These are phyloP conservation scores for Oeneis ivallda DNA, from an alignment of 2,888 invertebrate genomes.

Conservation along the genomic window DNA sequence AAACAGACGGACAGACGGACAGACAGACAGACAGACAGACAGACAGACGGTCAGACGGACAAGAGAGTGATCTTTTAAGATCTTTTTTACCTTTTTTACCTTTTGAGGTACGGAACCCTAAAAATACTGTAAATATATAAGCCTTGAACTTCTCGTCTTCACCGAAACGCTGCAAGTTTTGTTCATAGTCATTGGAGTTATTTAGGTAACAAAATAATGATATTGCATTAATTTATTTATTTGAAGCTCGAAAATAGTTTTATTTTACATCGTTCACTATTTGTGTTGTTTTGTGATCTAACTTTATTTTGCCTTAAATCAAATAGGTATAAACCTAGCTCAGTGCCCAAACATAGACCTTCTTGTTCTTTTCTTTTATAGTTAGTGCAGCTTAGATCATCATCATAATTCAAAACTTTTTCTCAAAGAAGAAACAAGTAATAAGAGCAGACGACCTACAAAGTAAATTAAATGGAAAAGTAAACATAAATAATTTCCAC, in stretches of 20 bases:
- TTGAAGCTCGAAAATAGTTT: background rate
- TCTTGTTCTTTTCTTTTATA: background rate
- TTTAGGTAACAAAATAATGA: slow-evolving; percentile 33
- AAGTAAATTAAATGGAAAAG: background rate
- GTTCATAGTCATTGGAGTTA: slow-evolving; percentile 41
- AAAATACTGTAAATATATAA: slow-evolving; percentile 2
- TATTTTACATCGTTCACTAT: background rate
- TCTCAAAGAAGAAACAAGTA: too few species aligned
- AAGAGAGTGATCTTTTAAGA: too few species aligned
- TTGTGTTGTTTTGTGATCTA: background rate
- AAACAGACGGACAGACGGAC: too few species aligned
- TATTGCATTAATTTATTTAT: slow-evolving; percentile 1
- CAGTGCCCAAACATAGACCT: background rate
- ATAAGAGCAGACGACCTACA: too few species aligned
- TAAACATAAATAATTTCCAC: too few species aligned
- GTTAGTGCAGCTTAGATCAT: too few species aligned
- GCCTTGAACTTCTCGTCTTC: slow-evolving; percentile 65
- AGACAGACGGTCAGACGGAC: too few species aligned
- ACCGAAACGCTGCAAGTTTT: slow-evolving; percentile 43
- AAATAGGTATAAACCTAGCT: background rate
- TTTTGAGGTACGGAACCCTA: too few species aligned
- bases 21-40: too few species aligned
- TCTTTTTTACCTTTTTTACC: too few species aligned
- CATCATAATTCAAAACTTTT: too few species aligned
- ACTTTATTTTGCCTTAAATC: background rate